These are phyloP conservation scores for Drosophila ustulata DNA, from an alignment of 2,888 invertebrate genomes.

Conservation along the genomic window DNA sequence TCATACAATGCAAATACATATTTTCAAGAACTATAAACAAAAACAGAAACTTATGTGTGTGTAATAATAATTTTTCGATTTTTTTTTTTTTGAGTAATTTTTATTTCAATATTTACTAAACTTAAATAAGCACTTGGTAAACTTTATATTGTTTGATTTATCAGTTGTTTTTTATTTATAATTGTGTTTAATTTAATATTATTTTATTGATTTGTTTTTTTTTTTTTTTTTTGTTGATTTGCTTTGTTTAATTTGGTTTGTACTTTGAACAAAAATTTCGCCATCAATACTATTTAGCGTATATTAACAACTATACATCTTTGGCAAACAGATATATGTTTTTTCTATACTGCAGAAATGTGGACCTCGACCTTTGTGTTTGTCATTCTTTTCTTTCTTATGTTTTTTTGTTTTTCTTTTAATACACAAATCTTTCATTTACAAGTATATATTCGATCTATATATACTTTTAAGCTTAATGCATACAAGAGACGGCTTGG, in stretches of 20 bases:
- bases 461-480: constrained; percentile 75
- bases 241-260: constrained; percentile 57
- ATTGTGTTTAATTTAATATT: constrained; percentile 15
- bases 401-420: constrained; percentile 37
- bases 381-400: constrained; percentile 59
- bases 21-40: constrained; percentile 73
- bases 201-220: constrained; percentile 14
- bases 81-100: constrained; percentile 16
- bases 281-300: constrained; percentile 83
- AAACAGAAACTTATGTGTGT: constrained; percentile 79
- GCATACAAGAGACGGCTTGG: constrained; percentile 82
- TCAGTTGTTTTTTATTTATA: constrained; percentile 2
- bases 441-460: constrained; percentile 50
- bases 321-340: constrained; percentile 77
- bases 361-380: constrained; percentile 85
- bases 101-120: constrained; percentile 54
- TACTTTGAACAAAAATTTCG: constrained; percentile 85
- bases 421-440: constrained; percentile 76
- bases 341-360: constrained; percentile 80
- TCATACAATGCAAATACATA: constrained; percentile 45
- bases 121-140: constrained; percentile 63
- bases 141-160: constrained; percentile 21
- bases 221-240: constrained; percentile 25
- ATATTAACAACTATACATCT: constrained; percentile 81
- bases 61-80: constrained; percentile 22